Evolutionary conservation across 2,888 invertebrate species (phyloP).

Genomic region (Pseudoips prasinana): DNA sequence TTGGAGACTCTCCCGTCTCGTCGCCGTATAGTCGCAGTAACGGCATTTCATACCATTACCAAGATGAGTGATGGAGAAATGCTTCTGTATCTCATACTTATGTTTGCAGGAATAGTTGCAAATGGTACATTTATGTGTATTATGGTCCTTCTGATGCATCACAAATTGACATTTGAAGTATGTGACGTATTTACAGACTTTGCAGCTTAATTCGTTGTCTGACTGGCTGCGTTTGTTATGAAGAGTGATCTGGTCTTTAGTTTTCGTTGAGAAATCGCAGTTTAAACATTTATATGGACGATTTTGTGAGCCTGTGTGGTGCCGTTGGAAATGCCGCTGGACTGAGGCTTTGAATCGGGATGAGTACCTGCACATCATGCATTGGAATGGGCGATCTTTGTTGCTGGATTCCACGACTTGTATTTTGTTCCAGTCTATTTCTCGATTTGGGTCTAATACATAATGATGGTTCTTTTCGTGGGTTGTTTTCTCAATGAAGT

Average conservation of each 20-base stretch:
- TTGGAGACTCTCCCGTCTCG: constrained; percentile 47
- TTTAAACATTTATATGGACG: constrained; percentile 59
- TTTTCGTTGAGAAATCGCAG: constrained; percentile 64
- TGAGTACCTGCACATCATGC: constrained; percentile 50
- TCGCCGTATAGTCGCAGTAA: constrained; percentile 50
- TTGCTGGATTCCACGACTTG: constrained; percentile 48
- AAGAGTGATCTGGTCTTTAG: constrained; percentile 60
- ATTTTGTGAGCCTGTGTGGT: constrained; percentile 49
- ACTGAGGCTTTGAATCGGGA: constrained; percentile 62
- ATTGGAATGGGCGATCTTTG: constrained; percentile 52
- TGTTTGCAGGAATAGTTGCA: constrained; percentile 52
- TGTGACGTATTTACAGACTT: constrained; percentile 44
- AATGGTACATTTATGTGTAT: constrained; percentile 45
- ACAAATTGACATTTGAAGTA: constrained; percentile 53
- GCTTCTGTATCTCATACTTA: constrained; percentile 56
- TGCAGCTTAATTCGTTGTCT: constrained; percentile 33
- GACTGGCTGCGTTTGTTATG: constrained; percentile 60
- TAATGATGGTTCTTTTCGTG: constrained; percentile 42
- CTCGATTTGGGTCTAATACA: constrained; percentile 42
- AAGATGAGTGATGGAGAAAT: constrained; percentile 47
- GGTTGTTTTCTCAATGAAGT: constrained; percentile 2
- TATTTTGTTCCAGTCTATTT: constrained; percentile 53
- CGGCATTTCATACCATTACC: constrained; percentile 52
- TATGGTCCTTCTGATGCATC: constrained; percentile 57
- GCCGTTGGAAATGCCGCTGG: constrained; percentile 60